phyloP scores from a whole-genome alignment of 1,140 invertebrate genomes.

The Caligus rogercresseyi region DNA sequence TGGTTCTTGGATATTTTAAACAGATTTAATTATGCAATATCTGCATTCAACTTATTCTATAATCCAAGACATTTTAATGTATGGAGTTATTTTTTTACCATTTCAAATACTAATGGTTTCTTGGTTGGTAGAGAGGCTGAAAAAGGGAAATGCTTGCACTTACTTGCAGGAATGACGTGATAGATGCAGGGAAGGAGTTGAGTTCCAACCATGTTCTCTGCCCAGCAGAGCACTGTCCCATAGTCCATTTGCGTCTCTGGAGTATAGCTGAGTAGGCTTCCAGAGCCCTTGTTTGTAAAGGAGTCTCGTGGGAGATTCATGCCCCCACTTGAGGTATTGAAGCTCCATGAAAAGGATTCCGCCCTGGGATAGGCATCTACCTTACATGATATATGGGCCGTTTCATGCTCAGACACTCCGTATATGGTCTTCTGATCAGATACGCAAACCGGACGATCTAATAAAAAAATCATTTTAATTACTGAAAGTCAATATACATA shows the following conservation, averaged over 20 bases:
- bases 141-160: slow-evolving; percentile 23
- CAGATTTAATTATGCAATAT: too few relatives aligned
- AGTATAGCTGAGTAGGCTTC: slow-evolving; percentile 25
- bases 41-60: too few relatives aligned
- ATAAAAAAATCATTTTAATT: not conserved
- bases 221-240: slow-evolving; percentile 41
- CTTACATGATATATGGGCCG: slow-evolving; percentile 24
- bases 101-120: too few relatives aligned
- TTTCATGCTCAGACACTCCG: slow-evolving; percentile 23
- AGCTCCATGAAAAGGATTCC: slow-evolving; percentile 71
- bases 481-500: slow-evolving; percentile 10
- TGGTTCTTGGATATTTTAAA: too few relatives aligned
- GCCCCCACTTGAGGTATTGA: slow-evolving; percentile 72
- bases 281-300: slow-evolving; percentile 39
- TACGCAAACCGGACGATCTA: slow-evolving; percentile 24
- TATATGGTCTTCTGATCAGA: slow-evolving; percentile 23
- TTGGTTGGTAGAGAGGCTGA: too few relatives aligned
- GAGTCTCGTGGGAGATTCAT: slow-evolving; percentile 40
- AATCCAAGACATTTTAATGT: too few relatives aligned
- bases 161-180: slow-evolving; percentile 64
- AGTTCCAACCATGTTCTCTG: slow-evolving; percentile 51
- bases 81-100: too few relatives aligned
- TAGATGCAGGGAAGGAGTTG: slow-evolving; percentile 57
- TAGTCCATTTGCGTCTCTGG: slow-evolving; percentile 26
- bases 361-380: slow-evolving; percentile 28